These are phyloP conservation scores for Temnothorax curvispinosus DNA, from an alignment of 1,140 invertebrate genomes.

Conservation along the genomic window DNA sequence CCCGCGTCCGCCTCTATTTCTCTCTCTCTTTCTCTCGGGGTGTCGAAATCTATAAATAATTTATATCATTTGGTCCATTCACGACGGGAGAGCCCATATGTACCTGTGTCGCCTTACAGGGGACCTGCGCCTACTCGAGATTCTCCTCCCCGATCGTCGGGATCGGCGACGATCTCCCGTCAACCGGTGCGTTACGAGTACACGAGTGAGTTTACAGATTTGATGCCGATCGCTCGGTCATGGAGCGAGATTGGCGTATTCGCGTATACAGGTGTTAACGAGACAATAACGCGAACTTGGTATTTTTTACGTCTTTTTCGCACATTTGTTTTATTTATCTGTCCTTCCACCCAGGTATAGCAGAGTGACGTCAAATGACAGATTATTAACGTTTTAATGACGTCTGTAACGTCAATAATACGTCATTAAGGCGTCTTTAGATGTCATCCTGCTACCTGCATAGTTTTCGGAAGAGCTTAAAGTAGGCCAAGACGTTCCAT, in stretches of 20 bases:
- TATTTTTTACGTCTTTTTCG: background rate
- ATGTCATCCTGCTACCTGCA: too few relatives aligned
- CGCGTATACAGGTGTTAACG: conserved; percentile 16
- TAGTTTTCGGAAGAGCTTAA: background rate
- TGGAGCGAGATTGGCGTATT: conserved; percentile 10
- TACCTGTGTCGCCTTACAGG: conserved; percentile 85
- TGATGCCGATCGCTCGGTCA: conserved; percentile 8
- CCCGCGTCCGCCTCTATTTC: conserved; percentile 65
- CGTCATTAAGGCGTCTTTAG: too few relatives aligned
- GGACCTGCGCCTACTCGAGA: conserved; percentile 72
- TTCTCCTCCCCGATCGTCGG: conserved; percentile 32
- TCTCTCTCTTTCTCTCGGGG: conserved; percentile 71
- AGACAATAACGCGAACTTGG: background rate
- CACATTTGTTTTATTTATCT: background rate
- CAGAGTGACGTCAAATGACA: too few relatives aligned
- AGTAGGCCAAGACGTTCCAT: background rate
- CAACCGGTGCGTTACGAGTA: background rate
- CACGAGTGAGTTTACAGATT: conserved; percentile 16
- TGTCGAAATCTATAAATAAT: conserved; percentile 86
- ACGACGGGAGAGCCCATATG: conserved; percentile 82
- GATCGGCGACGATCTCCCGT: conserved; percentile 9
- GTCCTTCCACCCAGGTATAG: too few relatives aligned
- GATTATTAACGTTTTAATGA: too few relatives aligned
- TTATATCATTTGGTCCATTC: conserved; percentile 86
- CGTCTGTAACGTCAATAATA: too few relatives aligned